Percentiles rank a stretch among this genome's conserved stretches.
phyloP scores from a whole-genome alignment of 2,797 vertebrate species.

The Sciurus vulgaris region DNA sequence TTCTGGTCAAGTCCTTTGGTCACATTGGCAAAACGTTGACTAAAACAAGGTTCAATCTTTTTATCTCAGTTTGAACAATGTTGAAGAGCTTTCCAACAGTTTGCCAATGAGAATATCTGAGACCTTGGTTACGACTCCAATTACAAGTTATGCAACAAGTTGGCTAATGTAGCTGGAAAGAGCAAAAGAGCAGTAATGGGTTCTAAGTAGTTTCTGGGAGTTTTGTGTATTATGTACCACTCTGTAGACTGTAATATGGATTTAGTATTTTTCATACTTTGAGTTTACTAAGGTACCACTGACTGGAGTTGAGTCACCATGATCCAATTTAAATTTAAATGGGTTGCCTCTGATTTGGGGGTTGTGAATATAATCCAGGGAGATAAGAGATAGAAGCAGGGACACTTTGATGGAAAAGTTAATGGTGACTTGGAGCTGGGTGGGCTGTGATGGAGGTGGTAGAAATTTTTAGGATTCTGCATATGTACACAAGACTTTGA shows the following conservation, averaged over 20 bases:
- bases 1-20: too few species aligned
- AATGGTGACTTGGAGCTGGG: background rate
- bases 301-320: background rate
- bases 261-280: background rate
- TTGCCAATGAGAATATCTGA: background rate
- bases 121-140: background rate
- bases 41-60: too few species aligned
- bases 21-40: too few species aligned
- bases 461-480: background rate
- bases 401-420: background rate
- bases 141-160: background rate
- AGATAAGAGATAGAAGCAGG: background rate
- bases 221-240: rapidly evolving
- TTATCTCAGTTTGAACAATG: background rate
- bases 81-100: background rate
- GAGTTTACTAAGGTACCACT: background rate
- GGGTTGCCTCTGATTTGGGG: background rate
- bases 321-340: background rate
- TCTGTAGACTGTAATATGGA: background rate
- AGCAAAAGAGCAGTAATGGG: background rate
- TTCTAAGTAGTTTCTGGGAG: background rate
- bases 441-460: background rate
- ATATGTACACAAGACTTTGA: too few species aligned
- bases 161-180: rapidly evolving
- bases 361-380: background rate